A percentile compares a stretch with the other conserved stretches of the same genome.
Conservation (phyloP, 92 coral and sea anemone genomes). For the Palythoa grandis region DNA sequence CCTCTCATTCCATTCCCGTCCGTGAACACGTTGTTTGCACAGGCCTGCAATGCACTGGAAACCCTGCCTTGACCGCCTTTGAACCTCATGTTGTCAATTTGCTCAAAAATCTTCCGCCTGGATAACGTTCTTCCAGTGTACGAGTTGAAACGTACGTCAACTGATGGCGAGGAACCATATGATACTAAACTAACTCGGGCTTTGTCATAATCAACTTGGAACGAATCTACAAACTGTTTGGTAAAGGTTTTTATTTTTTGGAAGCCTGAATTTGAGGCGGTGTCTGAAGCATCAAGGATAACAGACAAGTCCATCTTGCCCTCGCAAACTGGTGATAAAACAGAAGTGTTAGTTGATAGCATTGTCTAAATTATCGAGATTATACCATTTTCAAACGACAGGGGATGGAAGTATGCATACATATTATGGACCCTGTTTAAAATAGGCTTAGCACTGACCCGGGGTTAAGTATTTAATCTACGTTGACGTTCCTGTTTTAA, state of each 20-base stretch:
- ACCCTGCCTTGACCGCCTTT: conserved; percentile 29
- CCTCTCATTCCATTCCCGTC: conserved; percentile 31
- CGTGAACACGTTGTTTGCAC: conserved; percentile 26
- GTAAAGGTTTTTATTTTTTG: conserved; percentile 63
- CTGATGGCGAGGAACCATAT: conserved; percentile 47
- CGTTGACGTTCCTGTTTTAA: too few species aligned
- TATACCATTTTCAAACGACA: too few species aligned
- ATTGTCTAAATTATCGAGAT: background rate
- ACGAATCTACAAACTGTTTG: conserved; percentile 63
- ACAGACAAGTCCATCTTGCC: conserved; percentile 68
- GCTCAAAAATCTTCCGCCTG: conserved; percentile 33
- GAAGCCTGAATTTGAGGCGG: conserved; percentile 58
- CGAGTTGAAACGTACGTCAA: conserved; percentile 59
- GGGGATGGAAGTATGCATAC: too few species aligned
- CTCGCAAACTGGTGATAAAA: conserved; percentile 54
- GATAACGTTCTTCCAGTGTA: conserved; percentile 47
- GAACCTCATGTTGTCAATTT: conserved; percentile 47
- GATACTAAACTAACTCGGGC: conserved; percentile 66
- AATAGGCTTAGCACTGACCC: too few species aligned
- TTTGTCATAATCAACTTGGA: conserved; percentile 51
- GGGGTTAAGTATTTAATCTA: too few species aligned
- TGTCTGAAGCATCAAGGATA: conserved; percentile 62
- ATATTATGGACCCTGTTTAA: too few species aligned
- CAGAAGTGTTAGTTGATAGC: background rate
- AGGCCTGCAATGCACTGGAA: conserved; percentile 2